phyloP scores from a whole-genome alignment of 2,797 vertebrate genomes.

The Oophaga sylvatica region DNA sequence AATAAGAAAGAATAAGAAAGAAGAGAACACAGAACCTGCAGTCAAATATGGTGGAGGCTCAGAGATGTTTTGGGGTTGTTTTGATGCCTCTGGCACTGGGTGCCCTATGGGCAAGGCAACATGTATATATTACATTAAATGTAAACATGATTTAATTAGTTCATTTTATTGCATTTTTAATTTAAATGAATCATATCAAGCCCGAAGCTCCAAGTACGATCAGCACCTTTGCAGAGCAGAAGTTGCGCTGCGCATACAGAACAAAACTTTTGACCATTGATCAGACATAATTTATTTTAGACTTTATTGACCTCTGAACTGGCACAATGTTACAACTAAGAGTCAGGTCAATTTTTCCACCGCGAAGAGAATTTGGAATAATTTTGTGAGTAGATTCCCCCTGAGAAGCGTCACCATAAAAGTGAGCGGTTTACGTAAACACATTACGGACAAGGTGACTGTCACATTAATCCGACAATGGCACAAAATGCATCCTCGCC shows the following conservation, averaged over 20 bases:
- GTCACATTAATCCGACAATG: conserved; percentile 17
- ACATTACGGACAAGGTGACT: conserved; percentile 38
- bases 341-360: background rate
- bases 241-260: background rate
- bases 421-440: conserved; percentile 22
- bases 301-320: conserved; percentile 12
- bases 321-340: background rate
- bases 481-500: background rate
- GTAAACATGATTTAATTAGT: too few species aligned
- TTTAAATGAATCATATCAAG: background rate
- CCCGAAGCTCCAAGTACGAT: background rate
- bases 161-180: background rate
- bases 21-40: too few species aligned
- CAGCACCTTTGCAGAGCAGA: background rate
- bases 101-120: too few species aligned
- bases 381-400: background rate
- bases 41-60: too few species aligned
- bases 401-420: background rate
- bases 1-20: too few species aligned
- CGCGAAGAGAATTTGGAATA: conserved; percentile 5
- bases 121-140: too few species aligned
- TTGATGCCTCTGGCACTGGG: too few species aligned
- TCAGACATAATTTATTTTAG: background rate
- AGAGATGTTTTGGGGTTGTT: too few species aligned
- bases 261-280: background rate